A percentile compares a stretch with the other conserved stretches of the same genome.
Conservation (phyloP, 2,888 invertebrate species). For the Spisula solida region DNA sequence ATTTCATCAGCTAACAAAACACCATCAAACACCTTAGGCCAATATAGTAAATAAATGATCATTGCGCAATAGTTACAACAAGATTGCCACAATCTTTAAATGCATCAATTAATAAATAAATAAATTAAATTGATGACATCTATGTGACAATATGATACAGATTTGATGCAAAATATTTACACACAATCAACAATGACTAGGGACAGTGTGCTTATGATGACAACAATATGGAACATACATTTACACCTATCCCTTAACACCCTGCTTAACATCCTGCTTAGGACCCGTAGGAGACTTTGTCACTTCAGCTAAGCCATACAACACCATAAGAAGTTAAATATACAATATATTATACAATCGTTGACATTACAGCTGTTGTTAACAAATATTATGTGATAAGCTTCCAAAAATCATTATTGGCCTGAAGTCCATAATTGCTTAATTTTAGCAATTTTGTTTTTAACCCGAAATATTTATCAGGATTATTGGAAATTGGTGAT, state of each 20-base stretch:
- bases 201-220: neutral
- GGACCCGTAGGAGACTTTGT: neutral
- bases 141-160: neutral
- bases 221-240: no score
- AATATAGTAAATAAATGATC: neutral
- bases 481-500: no score
- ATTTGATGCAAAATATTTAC: neutral
- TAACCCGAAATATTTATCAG: no score
- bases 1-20: neutral
- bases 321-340: no score
- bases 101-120: conserved; percentile 17
- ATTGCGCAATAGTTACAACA: neutral
- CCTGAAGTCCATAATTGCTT: no score
- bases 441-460: no score
- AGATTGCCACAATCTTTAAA: neutral
- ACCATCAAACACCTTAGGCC: neutral
- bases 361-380: no score
- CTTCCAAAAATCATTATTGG: no score
- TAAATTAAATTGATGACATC: neutral
- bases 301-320: neutral
- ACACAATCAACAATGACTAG: neutral
- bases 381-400: no score
- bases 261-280: no score
- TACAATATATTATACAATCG: no score
- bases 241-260: no score